phyloP scores from a whole-genome alignment of 2,888 invertebrate genomes.

The Drosophila nigritarsus region DNA sequence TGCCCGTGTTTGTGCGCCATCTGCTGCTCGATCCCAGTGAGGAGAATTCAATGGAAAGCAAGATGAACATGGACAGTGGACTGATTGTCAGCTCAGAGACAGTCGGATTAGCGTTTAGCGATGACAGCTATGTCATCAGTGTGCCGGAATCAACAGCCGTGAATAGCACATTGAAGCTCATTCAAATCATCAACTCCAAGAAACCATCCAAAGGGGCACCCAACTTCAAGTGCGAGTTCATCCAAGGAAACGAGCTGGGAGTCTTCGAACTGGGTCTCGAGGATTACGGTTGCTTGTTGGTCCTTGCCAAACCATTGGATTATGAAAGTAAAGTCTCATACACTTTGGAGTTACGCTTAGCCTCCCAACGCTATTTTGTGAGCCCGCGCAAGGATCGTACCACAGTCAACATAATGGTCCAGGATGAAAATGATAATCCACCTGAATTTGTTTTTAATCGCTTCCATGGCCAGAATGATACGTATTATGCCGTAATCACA shows the following conservation, averaged over 20 bases:
- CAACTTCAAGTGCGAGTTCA: conserved; percentile 91
- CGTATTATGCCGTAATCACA: conserved; percentile 93
- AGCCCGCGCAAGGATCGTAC: conserved; percentile 91
- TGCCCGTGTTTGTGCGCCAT: conserved; percentile 93
- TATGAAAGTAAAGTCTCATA: conserved; percentile 91
- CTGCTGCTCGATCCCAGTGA: conserved; percentile 89
- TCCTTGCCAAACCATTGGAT: conserved; percentile 90
- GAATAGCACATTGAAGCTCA: conserved; percentile 84
- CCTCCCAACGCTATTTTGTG: conserved; percentile 92
- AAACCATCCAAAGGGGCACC: conserved; percentile 80
- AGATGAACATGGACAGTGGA: conserved; percentile 68
- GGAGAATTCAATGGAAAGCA: conserved; percentile 77
- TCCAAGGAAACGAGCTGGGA: conserved; percentile 89
- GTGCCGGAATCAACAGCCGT: conserved; percentile 88
- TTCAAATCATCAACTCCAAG: conserved; percentile 85
- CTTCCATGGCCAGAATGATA: conserved; percentile 87
- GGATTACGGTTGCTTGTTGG: conserved; percentile 93
- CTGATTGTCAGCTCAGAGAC: conserved; percentile 82
- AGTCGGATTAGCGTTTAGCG: conserved; percentile 92
- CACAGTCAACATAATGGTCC: conserved; percentile 91
- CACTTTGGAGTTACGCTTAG: conserved; percentile 90
- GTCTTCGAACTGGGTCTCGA: conserved; percentile 91
- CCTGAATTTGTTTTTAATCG: conserved; percentile 92
- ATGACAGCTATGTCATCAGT: conserved; percentile 93
- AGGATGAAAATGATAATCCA: conserved; percentile 95